phyloP scores from a whole-genome alignment of 2,888 invertebrate genomes.

The Hoplodrina blanda region DNA sequence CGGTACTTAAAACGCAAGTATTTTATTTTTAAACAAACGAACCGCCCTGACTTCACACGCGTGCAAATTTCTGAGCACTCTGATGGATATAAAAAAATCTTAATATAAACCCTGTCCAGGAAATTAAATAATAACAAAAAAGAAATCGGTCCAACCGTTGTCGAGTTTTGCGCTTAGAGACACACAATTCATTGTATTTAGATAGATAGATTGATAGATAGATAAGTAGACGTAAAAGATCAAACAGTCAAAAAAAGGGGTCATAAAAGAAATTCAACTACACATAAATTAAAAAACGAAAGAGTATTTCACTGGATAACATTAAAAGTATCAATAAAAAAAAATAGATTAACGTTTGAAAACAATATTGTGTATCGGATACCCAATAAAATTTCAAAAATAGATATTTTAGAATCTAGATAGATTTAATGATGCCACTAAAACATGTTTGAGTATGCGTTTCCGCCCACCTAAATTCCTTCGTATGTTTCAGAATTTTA shows the following conservation, averaged over 20 bases:
- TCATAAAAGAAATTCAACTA: not conserved
- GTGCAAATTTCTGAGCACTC: no score
- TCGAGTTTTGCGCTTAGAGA: no score
- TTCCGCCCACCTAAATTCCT: slow-evolving; percentile 16
- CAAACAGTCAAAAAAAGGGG: not conserved
- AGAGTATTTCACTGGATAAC: not conserved
- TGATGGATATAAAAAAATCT: no score
- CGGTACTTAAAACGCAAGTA: not conserved
- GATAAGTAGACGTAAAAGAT: not conserved
- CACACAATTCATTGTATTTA: no score
- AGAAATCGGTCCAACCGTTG: no score
- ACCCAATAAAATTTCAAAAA: slow-evolving; percentile 3
- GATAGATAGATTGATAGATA: no score
- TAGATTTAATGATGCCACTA: not conserved
- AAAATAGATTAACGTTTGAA: not conserved
- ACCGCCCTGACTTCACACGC: no score
- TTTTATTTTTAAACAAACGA: not conserved
- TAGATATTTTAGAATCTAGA: slow-evolving; percentile 9
- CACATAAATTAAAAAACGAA: slow-evolving; percentile 1
- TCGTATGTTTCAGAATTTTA: slow-evolving; percentile 1
- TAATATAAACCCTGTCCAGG: no score
- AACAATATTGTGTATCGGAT: not conserved
- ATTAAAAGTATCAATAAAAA: not conserved
- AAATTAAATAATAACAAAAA: no score
- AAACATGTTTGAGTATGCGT: slow-evolving; percentile 15